These are phyloP conservation scores for Eremophila alpestris DNA, from an alignment of 2,797 vertebrate species.

Conservation along the genomic window DNA sequence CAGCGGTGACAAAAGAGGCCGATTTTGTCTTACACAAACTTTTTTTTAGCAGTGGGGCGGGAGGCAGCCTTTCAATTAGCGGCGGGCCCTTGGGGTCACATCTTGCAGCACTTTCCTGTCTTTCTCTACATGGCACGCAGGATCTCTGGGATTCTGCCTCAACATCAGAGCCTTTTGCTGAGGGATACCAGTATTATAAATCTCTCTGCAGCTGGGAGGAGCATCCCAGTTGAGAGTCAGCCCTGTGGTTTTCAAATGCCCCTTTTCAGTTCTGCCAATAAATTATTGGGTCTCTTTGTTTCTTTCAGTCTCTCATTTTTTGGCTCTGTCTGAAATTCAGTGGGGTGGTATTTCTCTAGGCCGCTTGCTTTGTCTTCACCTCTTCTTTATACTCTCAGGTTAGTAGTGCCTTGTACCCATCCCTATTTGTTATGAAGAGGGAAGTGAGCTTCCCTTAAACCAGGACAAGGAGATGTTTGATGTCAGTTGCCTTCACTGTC, in stretches of 20 bases:
- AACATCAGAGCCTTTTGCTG: conserved; percentile 51
- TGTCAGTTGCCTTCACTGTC: background rate
- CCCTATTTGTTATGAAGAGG: background rate
- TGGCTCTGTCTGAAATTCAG: background rate
- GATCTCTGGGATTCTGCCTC: conserved; percentile 53
- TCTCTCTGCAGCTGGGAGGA: conserved; percentile 68
- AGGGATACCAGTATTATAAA: conserved; percentile 75
- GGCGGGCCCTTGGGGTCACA: conserved; percentile 10
- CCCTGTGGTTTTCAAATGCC: conserved; percentile 60
- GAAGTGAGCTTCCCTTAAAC: background rate
- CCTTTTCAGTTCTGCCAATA: conserved; percentile 72
- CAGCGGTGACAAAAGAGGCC: conserved; percentile 63
- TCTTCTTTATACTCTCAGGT: background rate
- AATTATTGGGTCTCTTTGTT: conserved; percentile 76
- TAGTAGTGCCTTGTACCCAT: background rate
- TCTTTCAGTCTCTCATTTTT: conserved; percentile 37
- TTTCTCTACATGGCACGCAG: conserved; percentile 56
- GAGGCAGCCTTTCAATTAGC: conserved; percentile 45
- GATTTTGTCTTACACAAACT: conserved; percentile 66
- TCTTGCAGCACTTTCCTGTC: conserved; percentile 64
- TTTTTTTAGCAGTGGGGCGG: conserved; percentile 50
- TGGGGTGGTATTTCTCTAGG: background rate
- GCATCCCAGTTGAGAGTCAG: conserved; percentile 61
- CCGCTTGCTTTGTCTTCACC: background rate
- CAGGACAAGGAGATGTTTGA: background rate